phyloP scores from a whole-genome alignment of 2,888 invertebrate genomes.

The Andrena trimmerana region DNA sequence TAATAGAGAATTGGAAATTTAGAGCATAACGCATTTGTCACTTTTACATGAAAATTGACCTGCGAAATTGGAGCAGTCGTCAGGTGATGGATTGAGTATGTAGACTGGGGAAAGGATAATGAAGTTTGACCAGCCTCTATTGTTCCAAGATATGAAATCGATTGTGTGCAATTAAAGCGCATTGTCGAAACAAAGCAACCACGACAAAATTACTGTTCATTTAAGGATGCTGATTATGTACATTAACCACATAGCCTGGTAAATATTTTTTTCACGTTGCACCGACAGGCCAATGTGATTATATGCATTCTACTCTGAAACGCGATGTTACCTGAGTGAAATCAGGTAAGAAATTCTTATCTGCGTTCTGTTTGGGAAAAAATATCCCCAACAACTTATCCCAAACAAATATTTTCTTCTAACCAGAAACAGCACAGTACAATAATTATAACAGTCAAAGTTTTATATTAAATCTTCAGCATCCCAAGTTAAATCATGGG shows the following conservation, averaged over 20 bases:
- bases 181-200: background rate
- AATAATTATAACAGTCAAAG: no score
- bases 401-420: background rate
- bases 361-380: background rate
- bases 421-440: background rate
- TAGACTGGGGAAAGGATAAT: background rate
- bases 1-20: no score
- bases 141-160: background rate
- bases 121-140: background rate
- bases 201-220: background rate
- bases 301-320: constrained; percentile 27
- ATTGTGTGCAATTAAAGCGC: background rate
- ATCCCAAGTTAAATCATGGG: no score
- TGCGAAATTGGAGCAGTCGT: background rate
- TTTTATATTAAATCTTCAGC: background rate
- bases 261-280: constrained; percentile 38
- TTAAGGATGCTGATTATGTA: background rate
- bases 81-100: background rate
- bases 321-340: constrained; percentile 22
- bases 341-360: constrained; percentile 33
- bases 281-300: constrained; percentile 20
- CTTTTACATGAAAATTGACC: background rate
- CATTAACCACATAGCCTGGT: constrained; percentile 11
- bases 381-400: background rate
- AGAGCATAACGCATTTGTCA: no score